phyloP scores from a whole-genome alignment of 1,140 invertebrate species.

The Hycleus phaleratus region DNA sequence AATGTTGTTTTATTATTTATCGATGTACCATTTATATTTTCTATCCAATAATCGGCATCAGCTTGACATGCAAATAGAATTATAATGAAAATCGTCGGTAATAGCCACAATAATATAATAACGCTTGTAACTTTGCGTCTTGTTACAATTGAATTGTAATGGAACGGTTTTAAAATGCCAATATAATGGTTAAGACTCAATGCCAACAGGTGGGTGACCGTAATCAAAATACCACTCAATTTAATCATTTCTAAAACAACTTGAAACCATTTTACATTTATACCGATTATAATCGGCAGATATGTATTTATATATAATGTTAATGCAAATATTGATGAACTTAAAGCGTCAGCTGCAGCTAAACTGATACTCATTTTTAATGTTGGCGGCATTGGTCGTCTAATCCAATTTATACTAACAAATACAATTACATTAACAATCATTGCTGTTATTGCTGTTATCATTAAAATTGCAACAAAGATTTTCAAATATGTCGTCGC shows the following conservation, averaged over 20 bases:
- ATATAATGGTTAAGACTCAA: slow-evolving; percentile 63
- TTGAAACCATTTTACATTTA: slow-evolving; percentile 9
- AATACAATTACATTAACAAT: slow-evolving; percentile 48
- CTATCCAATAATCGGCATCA: slow-evolving; percentile 12
- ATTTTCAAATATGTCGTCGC: not conserved
- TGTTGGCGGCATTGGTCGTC: slow-evolving; percentile 49
- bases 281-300: slow-evolving; percentile 29
- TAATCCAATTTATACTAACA: slow-evolving; percentile 46
- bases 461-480: slow-evolving; percentile 4
- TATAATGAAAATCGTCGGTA: slow-evolving; percentile 47
- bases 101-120: slow-evolving; percentile 49
- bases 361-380: slow-evolving; percentile 53
- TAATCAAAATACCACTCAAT: slow-evolving; percentile 50
- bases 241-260: slow-evolving; percentile 45
- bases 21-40: not conserved
- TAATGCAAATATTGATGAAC: slow-evolving; percentile 44
- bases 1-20: slow-evolving; percentile 16
- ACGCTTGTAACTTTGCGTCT: slow-evolving; percentile 39
- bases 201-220: slow-evolving; percentile 55
- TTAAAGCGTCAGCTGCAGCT: slow-evolving; percentile 51
- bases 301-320: slow-evolving; percentile 50
- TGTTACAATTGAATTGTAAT: slow-evolving; percentile 52
- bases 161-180: slow-evolving; percentile 52
- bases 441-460: slow-evolving; percentile 37
- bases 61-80: slow-evolving; percentile 42